A percentile compares a stretch with the other conserved stretches of the same genome.
phyloP scores from a whole-genome alignment of 2,888 invertebrate genomes.

The Argyresthia goedartella region DNA sequence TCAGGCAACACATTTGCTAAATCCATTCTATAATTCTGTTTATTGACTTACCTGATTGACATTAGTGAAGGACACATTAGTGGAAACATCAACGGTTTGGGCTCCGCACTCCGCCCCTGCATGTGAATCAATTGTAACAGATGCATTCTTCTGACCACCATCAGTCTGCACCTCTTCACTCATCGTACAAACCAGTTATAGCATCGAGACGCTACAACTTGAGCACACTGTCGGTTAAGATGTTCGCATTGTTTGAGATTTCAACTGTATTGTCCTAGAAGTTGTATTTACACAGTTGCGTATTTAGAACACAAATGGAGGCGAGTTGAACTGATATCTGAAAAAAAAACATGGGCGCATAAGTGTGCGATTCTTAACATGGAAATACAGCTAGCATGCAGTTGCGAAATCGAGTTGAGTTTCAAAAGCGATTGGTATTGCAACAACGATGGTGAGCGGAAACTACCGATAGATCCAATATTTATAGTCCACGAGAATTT shows the following conservation, averaged over 20 bases:
- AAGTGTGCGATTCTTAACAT: too few species aligned
- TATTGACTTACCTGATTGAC: constrained; percentile 28
- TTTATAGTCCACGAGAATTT: neutral
- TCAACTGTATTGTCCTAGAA: constrained; percentile 7
- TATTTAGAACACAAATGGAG: too few species aligned
- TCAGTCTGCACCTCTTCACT: constrained; percentile 58
- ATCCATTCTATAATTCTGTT: too few species aligned
- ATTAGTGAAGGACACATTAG: constrained; percentile 36
- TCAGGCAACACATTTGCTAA: too few species aligned
- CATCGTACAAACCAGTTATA: constrained; percentile 37
- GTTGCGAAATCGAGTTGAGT: neutral
- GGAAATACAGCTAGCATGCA: neutral
- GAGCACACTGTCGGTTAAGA: constrained; percentile 26
- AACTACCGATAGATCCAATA: neutral
- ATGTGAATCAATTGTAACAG: constrained; percentile 18
- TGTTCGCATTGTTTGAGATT: constrained; percentile 33
- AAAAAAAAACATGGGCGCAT: too few species aligned
- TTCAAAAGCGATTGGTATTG: too few species aligned
- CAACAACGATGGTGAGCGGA: too few species aligned
- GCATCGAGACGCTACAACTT: constrained; percentile 9
- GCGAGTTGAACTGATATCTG: too few species aligned
- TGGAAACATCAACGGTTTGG: constrained; percentile 29
- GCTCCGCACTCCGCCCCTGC: constrained; percentile 20
- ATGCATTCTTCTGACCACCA: constrained; percentile 36
- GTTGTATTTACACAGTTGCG: constrained; percentile 29